These are phyloP conservation scores for Drosophila borborema DNA, from an alignment of 2,888 invertebrate species.

Conservation along the genomic window DNA sequence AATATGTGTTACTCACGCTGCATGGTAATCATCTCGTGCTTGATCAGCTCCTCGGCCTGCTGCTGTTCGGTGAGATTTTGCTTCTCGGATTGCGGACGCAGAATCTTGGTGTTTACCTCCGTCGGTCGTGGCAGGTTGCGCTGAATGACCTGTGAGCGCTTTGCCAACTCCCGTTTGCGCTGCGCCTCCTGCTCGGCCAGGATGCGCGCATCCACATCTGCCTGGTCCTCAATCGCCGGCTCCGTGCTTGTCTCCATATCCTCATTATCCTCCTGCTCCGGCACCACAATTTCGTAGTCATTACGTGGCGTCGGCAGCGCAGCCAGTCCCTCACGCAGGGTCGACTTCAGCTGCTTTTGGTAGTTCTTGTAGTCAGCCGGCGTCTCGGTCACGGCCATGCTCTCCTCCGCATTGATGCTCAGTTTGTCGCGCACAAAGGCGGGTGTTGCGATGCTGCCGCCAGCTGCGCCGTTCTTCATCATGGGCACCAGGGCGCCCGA, in stretches of 20 bases:
- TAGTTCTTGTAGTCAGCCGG: conserved; percentile 89
- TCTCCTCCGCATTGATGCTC: conserved; percentile 96
- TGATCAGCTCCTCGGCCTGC: conserved; percentile 97
- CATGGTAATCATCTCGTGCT: conserved; percentile 98
- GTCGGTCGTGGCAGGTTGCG: conserved; percentile 92
- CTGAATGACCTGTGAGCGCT: conserved; percentile 94
- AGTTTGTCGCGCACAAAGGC: conserved; percentile 96
- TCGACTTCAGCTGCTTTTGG: conserved; percentile 91
- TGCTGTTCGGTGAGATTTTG: conserved; percentile 94
- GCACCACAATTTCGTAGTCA: conserved; percentile 99
- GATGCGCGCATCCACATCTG: conserved; percentile 91
- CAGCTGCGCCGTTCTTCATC: conserved; percentile 66
- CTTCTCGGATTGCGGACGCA: conserved; percentile 91
- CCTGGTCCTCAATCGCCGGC: conserved; percentile 91
- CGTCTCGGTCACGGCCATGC: conserved; percentile 89
- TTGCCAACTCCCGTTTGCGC: conserved; percentile 87
- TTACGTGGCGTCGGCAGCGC: conserved; percentile 96
- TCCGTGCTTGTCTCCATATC: conserved; percentile 84
- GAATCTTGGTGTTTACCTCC: conserved; percentile 93
- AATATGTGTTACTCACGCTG: conserved; percentile 85
- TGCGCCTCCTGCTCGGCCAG: conserved; percentile 89
- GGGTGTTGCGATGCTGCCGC: conserved; percentile 86
- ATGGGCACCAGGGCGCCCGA: conserved; percentile 86
- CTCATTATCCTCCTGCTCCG: conserved; percentile 90
- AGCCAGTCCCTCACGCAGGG: conserved; percentile 91